Evolutionary conservation across 92 coral and sea anemone genomes (phyloP).

Genomic region (Epizoanthus illoricatus): DNA sequence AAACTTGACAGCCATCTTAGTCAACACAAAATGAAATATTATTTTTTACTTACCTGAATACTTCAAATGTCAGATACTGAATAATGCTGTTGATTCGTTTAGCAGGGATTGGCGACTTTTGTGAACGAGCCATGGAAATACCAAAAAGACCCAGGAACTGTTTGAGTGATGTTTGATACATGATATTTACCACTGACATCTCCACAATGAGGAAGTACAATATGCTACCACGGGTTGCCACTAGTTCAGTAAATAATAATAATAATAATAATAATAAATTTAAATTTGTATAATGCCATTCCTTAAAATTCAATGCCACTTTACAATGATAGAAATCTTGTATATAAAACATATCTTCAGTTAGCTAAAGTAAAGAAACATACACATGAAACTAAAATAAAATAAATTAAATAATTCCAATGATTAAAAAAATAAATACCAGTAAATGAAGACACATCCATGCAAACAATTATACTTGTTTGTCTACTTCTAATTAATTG

Average conservation of each 20-base stretch:
- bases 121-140: constrained; percentile 96
- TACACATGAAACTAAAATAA: too few species aligned
- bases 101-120: constrained; percentile 96
- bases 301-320: too few species aligned
- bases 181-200: constrained; percentile 96
- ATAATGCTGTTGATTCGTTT: constrained; percentile 94
- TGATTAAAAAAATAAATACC: too few species aligned
- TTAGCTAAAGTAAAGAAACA: too few species aligned
- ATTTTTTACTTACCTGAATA: constrained; percentile 56
- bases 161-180: constrained; percentile 98
- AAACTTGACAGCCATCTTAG: background rate
- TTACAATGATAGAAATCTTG: too few species aligned
- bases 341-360: too few species aligned
- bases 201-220: constrained; percentile 97
- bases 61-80: constrained; percentile 94
- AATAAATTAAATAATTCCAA: too few species aligned
- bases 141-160: constrained; percentile 97
- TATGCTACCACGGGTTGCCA: constrained; percentile 99
- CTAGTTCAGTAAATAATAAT: constrained; percentile 48
- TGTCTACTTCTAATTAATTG: too few species aligned
- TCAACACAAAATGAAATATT: background rate
- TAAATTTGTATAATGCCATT: background rate
- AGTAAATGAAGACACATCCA: too few species aligned
- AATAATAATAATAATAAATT: background rate
- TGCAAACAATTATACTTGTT: too few species aligned